Evolutionary conservation across 2,797 vertebrate species (phyloP).

Genomic region (Coilia nasus): DNA sequence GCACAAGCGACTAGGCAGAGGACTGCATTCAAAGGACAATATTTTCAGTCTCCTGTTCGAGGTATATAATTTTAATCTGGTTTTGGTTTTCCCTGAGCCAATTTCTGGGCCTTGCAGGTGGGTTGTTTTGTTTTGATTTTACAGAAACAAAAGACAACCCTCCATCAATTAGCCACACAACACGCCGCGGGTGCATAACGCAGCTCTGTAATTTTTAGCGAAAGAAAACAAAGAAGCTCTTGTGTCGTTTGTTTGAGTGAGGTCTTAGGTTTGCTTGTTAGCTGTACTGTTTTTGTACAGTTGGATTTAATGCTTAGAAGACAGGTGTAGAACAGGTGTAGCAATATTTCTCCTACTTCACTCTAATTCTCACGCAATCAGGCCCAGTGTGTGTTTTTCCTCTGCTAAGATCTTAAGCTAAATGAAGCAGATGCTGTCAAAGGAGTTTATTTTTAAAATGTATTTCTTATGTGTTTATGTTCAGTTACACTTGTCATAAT

Average conservation of each 20-base stretch:
- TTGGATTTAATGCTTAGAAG: background rate
- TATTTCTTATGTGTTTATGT: background rate
- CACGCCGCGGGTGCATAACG: background rate
- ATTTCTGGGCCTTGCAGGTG: background rate
- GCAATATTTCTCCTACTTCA: background rate
- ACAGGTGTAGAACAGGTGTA: conserved; percentile 1
- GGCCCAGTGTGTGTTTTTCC: background rate
- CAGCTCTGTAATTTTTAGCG: background rate
- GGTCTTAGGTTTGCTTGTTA: background rate
- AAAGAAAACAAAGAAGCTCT: conserved; percentile 6
- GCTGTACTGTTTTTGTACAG: background rate
- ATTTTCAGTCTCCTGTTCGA: conserved; percentile 61
- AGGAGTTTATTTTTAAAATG: background rate
- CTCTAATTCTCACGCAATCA: background rate
- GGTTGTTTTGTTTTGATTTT: background rate
- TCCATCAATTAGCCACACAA: conserved; percentile 6
- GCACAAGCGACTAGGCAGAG: background rate
- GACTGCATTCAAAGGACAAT: conserved; percentile 51
- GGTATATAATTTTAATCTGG: conserved; percentile 74
- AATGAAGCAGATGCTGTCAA: background rate
- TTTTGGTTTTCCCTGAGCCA: conserved; percentile 25
- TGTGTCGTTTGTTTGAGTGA: background rate
- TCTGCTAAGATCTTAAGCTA: background rate
- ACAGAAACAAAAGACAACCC: background rate
- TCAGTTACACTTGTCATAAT: too few relatives aligned